Evolutionary conservation across 2,888 invertebrate genomes (phyloP), one percentile per base, ranked within the genome.

Genomic region (Fragum fragum): DNA sequence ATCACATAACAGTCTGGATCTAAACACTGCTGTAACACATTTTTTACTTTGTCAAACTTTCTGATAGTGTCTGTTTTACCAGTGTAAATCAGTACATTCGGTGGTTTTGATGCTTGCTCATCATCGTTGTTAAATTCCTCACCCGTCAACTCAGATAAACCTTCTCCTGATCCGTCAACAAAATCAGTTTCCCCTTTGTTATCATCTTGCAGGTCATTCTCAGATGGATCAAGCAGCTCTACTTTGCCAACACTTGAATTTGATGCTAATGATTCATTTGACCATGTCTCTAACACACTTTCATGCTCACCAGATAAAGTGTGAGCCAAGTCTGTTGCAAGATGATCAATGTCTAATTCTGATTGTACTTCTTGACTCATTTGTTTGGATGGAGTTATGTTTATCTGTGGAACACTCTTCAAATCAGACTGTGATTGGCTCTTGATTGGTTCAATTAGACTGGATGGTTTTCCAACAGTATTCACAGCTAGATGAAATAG

Each of bases 41-140:
- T 57, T 61, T 86, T 89, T 6, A 92, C 86, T 18, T 81, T 85
- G 16, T 91, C 87, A 87, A 93, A 94, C 69, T 89, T 90, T 70
- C 91, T 73, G 16, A 79, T 76, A 0, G 93, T 88, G 78, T 93
- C 93, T 72, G 90, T 90, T 66, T 90, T 91, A 6, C 93, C 94
- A 72, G 91, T 91, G 85, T 93, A 94, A 0, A 94, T 86, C 16
- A 94, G 86, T n/a, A 94, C 89, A 82, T 94, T 94, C 0, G 94
- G 94, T 7, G 94, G 94, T 87, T 94, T 94, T 0, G 76, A 29
- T 14, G 78, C 47, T 18, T 73, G 75, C 9, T 76, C 73, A 1
- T 39, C 75, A 2, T 75, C 69, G 1, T 69, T 63, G 6, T 72
- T 55, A 26, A 78, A 76, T 55, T 59, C 74, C 36, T 75, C 74